A percentile compares a stretch with the other conserved stretches of the same genome.
phyloP scores from a whole-genome alignment of 1,140 invertebrate genomes.

The Paralvinella palmiformis region DNA sequence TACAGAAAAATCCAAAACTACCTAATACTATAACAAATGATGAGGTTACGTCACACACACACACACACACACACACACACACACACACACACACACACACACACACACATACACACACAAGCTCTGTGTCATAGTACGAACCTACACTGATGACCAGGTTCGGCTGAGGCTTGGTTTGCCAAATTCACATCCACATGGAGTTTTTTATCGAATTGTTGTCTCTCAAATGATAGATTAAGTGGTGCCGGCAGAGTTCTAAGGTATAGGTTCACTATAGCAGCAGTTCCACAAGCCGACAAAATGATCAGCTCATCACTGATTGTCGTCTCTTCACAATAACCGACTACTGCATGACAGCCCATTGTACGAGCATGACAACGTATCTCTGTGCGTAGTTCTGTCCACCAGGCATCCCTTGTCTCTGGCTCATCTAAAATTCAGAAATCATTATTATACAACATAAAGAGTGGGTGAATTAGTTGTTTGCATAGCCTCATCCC shows the following conservation, averaged over 20 bases:
- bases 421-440: constrained; percentile 71
- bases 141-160: no score
- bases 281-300: constrained; percentile 86
- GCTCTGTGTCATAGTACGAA: not conserved
- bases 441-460: no score
- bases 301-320: constrained; percentile 94
- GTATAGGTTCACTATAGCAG: constrained; percentile 66
- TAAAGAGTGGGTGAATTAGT: no score
- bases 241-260: not conserved
- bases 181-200: constrained; percentile 43
- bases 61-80: no score
- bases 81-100: no score
- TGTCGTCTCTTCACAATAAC: constrained; percentile 80
- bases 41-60: no score
- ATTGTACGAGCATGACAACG: constrained; percentile 82
- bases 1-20: no score
- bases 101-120: not conserved
- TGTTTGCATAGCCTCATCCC: no score
- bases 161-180: constrained; percentile 34
- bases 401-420: constrained; percentile 90
- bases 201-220: constrained; percentile 6
- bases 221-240: not conserved
- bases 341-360: constrained; percentile 88
- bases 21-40: no score
- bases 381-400: constrained; percentile 87